phyloP scores from a whole-genome alignment of 92 coral and sea anemone species.

The Epizoanthus illoricatus region DNA sequence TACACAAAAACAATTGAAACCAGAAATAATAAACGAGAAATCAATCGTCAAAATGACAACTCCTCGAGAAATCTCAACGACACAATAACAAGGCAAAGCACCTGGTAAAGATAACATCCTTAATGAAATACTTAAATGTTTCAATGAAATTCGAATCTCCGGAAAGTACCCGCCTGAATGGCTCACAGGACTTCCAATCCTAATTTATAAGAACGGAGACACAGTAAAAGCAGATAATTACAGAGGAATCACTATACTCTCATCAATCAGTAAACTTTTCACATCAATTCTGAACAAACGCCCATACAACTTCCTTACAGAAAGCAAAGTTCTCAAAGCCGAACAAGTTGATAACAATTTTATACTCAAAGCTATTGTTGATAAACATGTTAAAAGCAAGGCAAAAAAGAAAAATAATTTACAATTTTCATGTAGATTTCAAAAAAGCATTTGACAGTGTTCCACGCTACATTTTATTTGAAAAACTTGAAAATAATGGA shows the following conservation, averaged over 20 bases:
- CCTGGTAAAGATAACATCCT: too few species aligned
- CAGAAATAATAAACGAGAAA: too few species aligned
- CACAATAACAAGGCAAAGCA: too few species aligned
- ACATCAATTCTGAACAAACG: conserved; percentile 42
- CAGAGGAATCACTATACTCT: conserved; percentile 32
- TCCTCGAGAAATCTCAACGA: too few species aligned
- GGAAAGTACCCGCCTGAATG: conserved; percentile 27
- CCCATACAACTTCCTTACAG: neutral
- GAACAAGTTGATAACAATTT: neutral
- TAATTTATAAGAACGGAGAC: conserved; percentile 50
- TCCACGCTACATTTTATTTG: too few species aligned
- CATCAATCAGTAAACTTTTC: conserved; percentile 24
- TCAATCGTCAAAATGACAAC: too few species aligned
- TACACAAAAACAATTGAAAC: too few species aligned
- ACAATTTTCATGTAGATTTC: too few species aligned
- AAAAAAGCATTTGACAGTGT: too few species aligned
- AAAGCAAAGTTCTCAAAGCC: neutral
- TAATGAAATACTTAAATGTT: neutral
- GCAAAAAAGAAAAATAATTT: neutral
- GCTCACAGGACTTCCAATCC: conserved; percentile 37
- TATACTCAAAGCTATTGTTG: too few species aligned
- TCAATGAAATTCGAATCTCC: conserved; percentile 30
- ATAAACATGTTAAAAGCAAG: neutral
- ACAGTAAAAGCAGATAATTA: conserved; percentile 35
- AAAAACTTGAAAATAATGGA: too few species aligned